Evolutionary conservation across 2,888 invertebrate species (phyloP), one percentile per base, ranked within the genome.

Genomic region (Pristionchus exspectatus): DNA sequence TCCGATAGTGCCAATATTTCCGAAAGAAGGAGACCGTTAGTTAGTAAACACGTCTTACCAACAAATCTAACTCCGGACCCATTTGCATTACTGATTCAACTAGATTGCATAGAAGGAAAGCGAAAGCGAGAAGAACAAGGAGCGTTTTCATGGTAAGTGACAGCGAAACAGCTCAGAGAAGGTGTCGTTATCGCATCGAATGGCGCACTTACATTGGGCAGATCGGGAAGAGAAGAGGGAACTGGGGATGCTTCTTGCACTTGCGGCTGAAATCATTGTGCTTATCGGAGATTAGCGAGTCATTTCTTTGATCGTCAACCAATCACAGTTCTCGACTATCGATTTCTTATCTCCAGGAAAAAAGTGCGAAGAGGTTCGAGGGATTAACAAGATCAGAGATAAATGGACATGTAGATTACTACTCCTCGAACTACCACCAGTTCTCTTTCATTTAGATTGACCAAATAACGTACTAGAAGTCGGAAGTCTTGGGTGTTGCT

Each of bases 401-500:
- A 50, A 50, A 50, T 50, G 44, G n/a, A n/a, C n/a, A n/a, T n/a
- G n/a, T n/a, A n/a, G n/a, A n/a, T n/a, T n/a, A n/a, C n/a, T n/a
- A n/a, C n/a, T n/a, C n/a, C n/a, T n/a, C n/a, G n/a, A n/a, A n/a
- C n/a, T n/a, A n/a, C n/a, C n/a, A n/a, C n/a, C n/a, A n/a, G n/a
- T n/a, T 44, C 44, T 9, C 44, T 5, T 12, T 50, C 9, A 50
- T 10, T 50, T 3, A 50, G 12, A 1, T 9, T 9, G 12, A 12
- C 44, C 44, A 50, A 50, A 50, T 50, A 50, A 81, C 81, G 27
- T 21, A 85, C 84, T 30, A 85, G 84, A 85, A 85, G 27, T 81
- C 81, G 14, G 33, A 2, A n/a, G 81, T 81, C 81, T 81, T 81
- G 24, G 84, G 84, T 7, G 84, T 85, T 30, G 18, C 24, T 33